Conservation (phyloP, 2,113 vertebrate species). For the Macquaria ambigua region DNA sequence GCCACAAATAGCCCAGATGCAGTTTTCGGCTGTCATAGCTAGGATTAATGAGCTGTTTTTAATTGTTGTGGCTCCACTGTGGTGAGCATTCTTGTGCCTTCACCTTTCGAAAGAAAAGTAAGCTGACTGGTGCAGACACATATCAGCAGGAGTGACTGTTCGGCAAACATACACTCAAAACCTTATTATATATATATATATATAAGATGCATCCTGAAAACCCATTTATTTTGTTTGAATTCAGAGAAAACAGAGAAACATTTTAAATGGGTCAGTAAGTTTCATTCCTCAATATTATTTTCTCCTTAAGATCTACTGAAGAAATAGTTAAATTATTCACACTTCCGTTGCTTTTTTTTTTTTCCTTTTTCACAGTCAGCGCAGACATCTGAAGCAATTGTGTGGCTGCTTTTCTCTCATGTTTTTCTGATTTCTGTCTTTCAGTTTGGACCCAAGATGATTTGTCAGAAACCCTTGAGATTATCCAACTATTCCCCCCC, state of each 20-base stretch:
- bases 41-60: slow-evolving; percentile 60
- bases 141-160: slow-evolving; percentile 8
- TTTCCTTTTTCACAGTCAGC: neutral
- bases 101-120: slow-evolving; percentile 9
- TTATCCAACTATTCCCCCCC: neutral
- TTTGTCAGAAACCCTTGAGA: slow-evolving; percentile 29
- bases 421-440: slow-evolving; percentile 52
- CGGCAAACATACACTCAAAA: neutral
- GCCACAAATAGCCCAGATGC: slow-evolving; percentile 27
- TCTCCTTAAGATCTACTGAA: slow-evolving; percentile 28
- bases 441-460: slow-evolving; percentile 46
- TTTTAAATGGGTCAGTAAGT: slow-evolving; percentile 58
- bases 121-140: neutral
- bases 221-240: slow-evolving; percentile 32
- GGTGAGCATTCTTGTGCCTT: neutral
- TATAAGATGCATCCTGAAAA: slow-evolving; percentile 23
- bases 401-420: slow-evolving; percentile 13
- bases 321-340: slow-evolving; percentile 66
- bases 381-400: slow-evolving; percentile 27
- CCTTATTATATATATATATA: neutral
- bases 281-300: slow-evolving; percentile 41
- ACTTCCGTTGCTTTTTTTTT: slow-evolving; percentile 20
- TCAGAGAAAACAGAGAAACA: slow-evolving; percentile 24
- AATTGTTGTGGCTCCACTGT: slow-evolving; percentile 28
- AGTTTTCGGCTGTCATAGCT: slow-evolving; percentile 26